A percentile compares a stretch with the other conserved stretches of the same genome.
Evolutionary conservation across 2,797 vertebrate species (phyloP).

Genomic region (Spizella passerina): DNA sequence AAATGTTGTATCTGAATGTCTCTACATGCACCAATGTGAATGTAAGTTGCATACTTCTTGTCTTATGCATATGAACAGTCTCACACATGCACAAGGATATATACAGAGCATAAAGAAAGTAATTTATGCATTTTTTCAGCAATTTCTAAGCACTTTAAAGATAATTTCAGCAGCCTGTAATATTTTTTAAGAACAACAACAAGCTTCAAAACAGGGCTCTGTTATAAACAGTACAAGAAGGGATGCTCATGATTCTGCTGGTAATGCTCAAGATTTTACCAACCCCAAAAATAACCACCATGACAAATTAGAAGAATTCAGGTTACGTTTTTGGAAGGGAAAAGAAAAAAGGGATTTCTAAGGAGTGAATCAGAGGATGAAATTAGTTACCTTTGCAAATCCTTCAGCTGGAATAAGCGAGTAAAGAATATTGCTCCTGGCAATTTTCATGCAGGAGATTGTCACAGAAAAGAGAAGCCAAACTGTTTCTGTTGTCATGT

Average conservation of each 20-base stretch:
- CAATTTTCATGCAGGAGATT: conserved; percentile 9
- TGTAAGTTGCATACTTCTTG: neutral
- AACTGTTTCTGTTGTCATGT: conserved; percentile 17
- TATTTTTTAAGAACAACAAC: neutral
- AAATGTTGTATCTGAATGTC: neutral
- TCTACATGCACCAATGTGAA: neutral
- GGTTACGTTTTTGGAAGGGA: neutral
- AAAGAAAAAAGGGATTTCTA: conserved; percentile 5
- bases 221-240: conserved; percentile 18
- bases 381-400: conserved; percentile 59
- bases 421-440: conserved; percentile 28
- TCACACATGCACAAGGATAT: neutral
- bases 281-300: conserved; percentile 14
- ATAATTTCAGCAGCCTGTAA: neutral
- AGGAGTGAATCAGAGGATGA: conserved; percentile 39
- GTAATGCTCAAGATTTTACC: neutral
- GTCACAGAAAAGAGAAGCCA: conserved; percentile 11
- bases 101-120: neutral
- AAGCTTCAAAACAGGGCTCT: conserved; percentile 25
- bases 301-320: conserved; percentile 34
- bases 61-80: neutral
- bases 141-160: conserved; percentile 19
- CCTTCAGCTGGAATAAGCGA: conserved; percentile 11
- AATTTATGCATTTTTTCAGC: neutral
- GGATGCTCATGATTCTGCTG: neutral